Base-by-base conservation (phyloP, 2,113 vertebrate genomes). In the Prolemur simus region DNA sequence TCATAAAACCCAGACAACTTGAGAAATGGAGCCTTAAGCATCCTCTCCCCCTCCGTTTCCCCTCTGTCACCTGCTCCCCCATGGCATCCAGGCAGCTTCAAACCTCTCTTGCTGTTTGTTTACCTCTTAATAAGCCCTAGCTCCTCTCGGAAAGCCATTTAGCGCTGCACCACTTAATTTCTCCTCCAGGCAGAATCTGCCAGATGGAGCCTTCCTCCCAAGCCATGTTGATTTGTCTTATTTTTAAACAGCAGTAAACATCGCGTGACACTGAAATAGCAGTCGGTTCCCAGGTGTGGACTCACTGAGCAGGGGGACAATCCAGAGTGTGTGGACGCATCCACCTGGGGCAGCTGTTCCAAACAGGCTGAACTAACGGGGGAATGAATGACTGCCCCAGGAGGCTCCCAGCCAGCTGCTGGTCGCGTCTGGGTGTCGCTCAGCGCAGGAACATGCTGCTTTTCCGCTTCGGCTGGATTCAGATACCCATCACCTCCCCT, bases 171-270 rank as follows among this genome's bases (percentile, higher is more conserved):
- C 90, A 81, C 77, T 98, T 92, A 95, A 98, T 95, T 95, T 95
- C 39, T 97, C 97, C 98, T 97, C 20, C 21, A 95, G 93, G 86
- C 92, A 42, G 87, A 97, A 96, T 91, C 95, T 97, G 84, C 95
- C 97, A 98, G 96, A 97, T 97, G 97, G 92, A 94, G 94, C 64
- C 95, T 87, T 58, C 15, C 4, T 93, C 94, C 96, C 74, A 34
- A 80, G 77, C 81, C 92, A 77, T 2, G 32, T 84, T 73, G 32
- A 83, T 96, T 91, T 96, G 68, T 92, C 91, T 97, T 96, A 58
- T 96, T 97, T 98, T 97, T 93, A 96, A 97, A 92, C 34, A 37
- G 4, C 39, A 71, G 58, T 11, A 90, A 97, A 52, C 18, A 64
- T 89, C 11, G 23, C 87, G 60, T 94, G 92, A 92, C 80, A 66